These are phyloP conservation scores for Amblyjoppa fuscipennis DNA, from an alignment of 2,888 invertebrate genomes.

Conservation along the genomic window DNA sequence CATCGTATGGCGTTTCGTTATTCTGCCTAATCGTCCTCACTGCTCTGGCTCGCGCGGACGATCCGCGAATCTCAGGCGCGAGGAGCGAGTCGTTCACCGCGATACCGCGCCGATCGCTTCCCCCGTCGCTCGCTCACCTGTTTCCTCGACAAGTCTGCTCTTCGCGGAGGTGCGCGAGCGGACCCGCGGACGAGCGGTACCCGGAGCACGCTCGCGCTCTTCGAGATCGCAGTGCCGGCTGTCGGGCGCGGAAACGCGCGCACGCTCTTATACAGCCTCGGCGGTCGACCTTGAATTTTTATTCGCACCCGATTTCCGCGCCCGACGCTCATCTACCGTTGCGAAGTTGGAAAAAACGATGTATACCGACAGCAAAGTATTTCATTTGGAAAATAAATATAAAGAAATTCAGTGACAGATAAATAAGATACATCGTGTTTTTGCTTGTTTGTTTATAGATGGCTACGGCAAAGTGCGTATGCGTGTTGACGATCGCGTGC, in stretches of 20 bases:
- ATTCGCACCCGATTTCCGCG: conserved; percentile 21
- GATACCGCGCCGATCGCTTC: conserved; percentile 37
- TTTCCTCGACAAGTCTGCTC: conserved; percentile 4
- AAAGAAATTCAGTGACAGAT: neutral
- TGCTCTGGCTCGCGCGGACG: neutral
- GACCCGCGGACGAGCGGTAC: conserved; percentile 27
- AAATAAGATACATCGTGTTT: conserved; percentile 11
- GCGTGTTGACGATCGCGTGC: conserved; percentile 76
- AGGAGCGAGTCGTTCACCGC: conserved; percentile 49
- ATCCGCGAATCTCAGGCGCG: conserved; percentile 40
- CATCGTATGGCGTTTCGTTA: neutral
- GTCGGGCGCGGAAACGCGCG: neutral
- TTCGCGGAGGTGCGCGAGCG: conserved; percentile 5
- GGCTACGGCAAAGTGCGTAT: conserved; percentile 78
- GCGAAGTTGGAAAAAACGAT: neutral
- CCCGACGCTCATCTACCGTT: neutral
- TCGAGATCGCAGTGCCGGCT: conserved; percentile 20
- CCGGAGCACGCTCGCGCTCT: conserved; percentile 29
- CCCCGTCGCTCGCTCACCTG: conserved; percentile 2
- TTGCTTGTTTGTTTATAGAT: conserved; percentile 79
- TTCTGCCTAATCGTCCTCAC: neutral
- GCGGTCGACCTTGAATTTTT: conserved; percentile 44
- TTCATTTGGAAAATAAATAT: neutral
- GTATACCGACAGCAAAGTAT: neutral
- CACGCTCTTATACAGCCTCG: conserved; percentile 7